Conservation (phyloP, 2,113 vertebrate genomes). For the Lathamus discolor region DNA sequence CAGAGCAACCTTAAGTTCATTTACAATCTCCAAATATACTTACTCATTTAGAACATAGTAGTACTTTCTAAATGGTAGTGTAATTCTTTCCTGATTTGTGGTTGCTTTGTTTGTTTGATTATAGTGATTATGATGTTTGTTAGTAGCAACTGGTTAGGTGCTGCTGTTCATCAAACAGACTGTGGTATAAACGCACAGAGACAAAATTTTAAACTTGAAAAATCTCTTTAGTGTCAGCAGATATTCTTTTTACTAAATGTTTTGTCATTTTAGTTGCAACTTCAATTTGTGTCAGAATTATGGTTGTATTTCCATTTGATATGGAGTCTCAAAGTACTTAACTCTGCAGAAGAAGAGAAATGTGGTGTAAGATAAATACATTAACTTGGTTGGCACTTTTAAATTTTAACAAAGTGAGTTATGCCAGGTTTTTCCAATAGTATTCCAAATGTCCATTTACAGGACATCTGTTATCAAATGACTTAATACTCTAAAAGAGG, state of each 20-base stretch:
- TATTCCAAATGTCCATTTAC: background rate
- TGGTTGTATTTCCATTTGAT: constrained; percentile 12
- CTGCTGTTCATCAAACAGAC: constrained; percentile 48
- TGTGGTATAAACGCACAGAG: background rate
- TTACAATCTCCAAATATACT: constrained; percentile 57
- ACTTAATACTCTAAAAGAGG: background rate
- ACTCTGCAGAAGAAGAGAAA: background rate
- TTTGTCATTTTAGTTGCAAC: constrained; percentile 31
- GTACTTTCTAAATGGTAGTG: constrained; percentile 62
- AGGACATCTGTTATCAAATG: background rate
- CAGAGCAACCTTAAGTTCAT: constrained; percentile 6
- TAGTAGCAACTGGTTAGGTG: constrained; percentile 65
- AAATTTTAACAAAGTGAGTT: background rate
- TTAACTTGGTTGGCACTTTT: background rate
- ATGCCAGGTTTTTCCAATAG: background rate
- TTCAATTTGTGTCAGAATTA: constrained; percentile 37
- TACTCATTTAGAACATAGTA: constrained; percentile 30
- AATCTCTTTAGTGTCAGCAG: constrained; percentile 11
- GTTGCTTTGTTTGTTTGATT: constrained; percentile 74
- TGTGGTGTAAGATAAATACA: background rate
- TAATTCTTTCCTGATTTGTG: constrained; percentile 53
- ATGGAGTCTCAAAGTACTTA: background rate
- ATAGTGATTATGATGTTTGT: constrained; percentile 67
- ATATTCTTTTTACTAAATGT: constrained; percentile 6
- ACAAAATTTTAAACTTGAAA: constrained; percentile 36